Evolutionary conservation across 2,113 vertebrate genomes (phyloP), one percentile per base, ranked within the genome.

Genomic region (Brienomyrus brachyistius): DNA sequence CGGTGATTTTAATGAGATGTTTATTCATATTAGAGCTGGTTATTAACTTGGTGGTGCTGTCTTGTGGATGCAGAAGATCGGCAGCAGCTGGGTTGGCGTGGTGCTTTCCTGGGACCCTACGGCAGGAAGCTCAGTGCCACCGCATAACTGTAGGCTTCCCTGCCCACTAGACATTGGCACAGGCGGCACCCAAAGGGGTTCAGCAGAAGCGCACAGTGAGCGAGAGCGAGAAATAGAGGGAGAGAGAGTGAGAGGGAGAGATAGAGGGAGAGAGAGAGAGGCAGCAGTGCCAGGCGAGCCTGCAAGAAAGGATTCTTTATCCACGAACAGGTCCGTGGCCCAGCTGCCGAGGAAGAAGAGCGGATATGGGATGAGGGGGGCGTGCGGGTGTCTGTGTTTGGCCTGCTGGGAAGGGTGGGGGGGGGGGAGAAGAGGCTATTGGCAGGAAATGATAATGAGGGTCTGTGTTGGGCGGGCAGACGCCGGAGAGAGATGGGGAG

Each of bases 161-260:
- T 90, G 62, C 35, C 84, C 47, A 51, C 23, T 52, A 84, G 51
- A 21, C 50, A 66, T n/a, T 87, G 89, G 86, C 62, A 80, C 89
- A 59, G 59, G 40, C 88, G 66, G 90, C 90, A 74, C 91, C 90
- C 88, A 56, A 59, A 84, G 54, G 52, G 88, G 54, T 48, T 47
- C 23, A 23, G 62, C 19, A 48, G 15, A 85, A 82, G 66, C 62
- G 31, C 23, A 50, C 89, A 31, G 47, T 86, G 70, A 87, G 85
- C n/a, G 56, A n/a, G 89, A 77, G 92, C 90, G 88, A 19, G 48
- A 90, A 91, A 59, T 90, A 84, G 90, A 62, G 92, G 90, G 88
- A 19, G 51, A 90, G 92, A 80, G 89, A 87, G 40, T 88, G 89
- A 89, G 48, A 91, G 92, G 92, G 88, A 52, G 88, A 62, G 80